Conservation (phyloP, 2,113 vertebrate genomes). For the Circaetus cinerascens region DNA sequence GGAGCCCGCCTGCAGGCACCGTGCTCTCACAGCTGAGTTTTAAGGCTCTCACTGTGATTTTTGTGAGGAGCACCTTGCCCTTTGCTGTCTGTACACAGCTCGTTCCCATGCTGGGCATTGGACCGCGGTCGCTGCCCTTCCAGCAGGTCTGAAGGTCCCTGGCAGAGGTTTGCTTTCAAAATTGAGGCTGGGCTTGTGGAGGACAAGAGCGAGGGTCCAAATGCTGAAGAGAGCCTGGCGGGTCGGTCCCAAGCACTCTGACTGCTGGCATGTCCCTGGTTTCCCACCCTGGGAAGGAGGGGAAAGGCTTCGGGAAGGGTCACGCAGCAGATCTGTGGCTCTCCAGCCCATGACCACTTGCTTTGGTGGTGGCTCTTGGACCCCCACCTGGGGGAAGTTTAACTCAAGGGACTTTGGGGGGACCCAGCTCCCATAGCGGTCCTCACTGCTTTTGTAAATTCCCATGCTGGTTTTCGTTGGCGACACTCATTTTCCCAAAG, state of each 20-base stretch:
- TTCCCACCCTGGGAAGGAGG: background rate
- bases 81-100: background rate
- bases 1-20: accelerated
- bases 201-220: background rate
- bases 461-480: background rate
- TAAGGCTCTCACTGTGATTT: background rate
- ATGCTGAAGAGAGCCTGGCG: background rate
- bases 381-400: background rate
- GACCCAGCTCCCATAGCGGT: background rate
- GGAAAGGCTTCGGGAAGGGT: background rate
- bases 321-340: background rate
- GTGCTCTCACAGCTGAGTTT: background rate
- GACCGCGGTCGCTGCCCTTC: background rate
- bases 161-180: background rate
- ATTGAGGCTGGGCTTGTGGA: background rate
- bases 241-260: background rate
- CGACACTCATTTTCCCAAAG: background rate
- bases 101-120: background rate
- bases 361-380: background rate
- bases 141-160: background rate
- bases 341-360: background rate
- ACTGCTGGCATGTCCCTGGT: accelerated
- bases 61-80: background rate
- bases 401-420: background rate
- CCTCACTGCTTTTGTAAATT: background rate